Evolutionary conservation across 2,888 invertebrate species (phyloP), one percentile per base, ranked within the genome.

Genomic region (Drosophila kambysellisi): DNA sequence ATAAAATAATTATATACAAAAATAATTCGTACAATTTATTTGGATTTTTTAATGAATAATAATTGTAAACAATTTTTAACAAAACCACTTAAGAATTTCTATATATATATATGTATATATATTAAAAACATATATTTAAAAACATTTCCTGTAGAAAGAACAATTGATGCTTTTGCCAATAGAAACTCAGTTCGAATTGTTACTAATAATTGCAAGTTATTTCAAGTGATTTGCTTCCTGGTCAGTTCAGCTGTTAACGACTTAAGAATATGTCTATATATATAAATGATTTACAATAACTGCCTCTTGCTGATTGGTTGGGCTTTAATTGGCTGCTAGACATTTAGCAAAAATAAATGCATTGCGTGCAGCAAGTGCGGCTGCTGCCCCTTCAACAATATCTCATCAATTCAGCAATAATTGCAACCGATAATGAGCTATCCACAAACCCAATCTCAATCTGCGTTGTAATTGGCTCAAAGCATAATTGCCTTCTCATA

Each of bases 391-490:
- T 61, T 62, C 71, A 53, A 58, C 50, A 53, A 25, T 15, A 46
- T 25, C 46, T 46, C 32, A 52, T 53, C 68, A 69, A 35, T 71
- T 57, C 37, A 37, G 48, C 71, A 58, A 53, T 60, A 60, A 69
- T 69, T 64, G 61, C 46, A 25, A 17, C 37, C 37, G 29, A 70
- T 70, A 75, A 74, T 70, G 60, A 64, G 70, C 46, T 62, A 62
- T 46, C 46, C 35, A n/a, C 58, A 50, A 58, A n/a, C 32, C 15
- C 6, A 32, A 53, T n/a, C 29, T 39, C n/a, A 29, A 48, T 71
- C 57, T 43, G 32, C 37, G 33, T 17, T 29, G 15, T 65, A 71
- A 64, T 69, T 69, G 69, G 50, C 2, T 70, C 69, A 48, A 37
- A 58, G 17, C 52, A 58, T 67, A 67, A 56, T 50, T 67, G 51